Conservation (phyloP, 1,140 invertebrate species). For the Temnothorax nylanderi region DNA sequence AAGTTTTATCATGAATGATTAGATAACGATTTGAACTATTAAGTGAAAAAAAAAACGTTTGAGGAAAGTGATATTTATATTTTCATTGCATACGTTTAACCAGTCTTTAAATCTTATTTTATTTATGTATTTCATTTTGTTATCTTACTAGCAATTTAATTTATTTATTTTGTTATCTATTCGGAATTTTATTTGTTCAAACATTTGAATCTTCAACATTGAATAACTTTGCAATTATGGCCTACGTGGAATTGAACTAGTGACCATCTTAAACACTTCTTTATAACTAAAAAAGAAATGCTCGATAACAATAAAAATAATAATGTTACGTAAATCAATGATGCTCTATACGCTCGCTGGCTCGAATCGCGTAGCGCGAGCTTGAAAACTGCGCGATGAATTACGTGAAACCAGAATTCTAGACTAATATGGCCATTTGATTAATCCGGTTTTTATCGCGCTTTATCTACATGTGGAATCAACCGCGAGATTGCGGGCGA, state of each 20-base stretch:
- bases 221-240: background rate
- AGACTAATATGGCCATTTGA: conserved; percentile 55
- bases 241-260: background rate
- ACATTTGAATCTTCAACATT: background rate
- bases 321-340: background rate
- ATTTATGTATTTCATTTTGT: background rate
- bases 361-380: background rate
- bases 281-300: background rate
- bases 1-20: background rate
- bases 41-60: background rate
- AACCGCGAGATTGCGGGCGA: conserved; percentile 52
- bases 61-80: background rate
- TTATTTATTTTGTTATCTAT: background rate
- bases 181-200: background rate
- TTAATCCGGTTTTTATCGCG: conserved; percentile 59
- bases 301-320: background rate
- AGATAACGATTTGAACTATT: background rate
- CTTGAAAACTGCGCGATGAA: conserved; percentile 23
- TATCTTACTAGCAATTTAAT: background rate
- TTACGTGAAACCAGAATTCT: conserved; percentile 48
- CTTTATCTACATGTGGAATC: conserved; percentile 56
- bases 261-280: background rate
- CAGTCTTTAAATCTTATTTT: background rate
- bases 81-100: background rate
- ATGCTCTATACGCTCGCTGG: background rate